A percentile compares a stretch with the other conserved stretches of the same genome.
phyloP scores from a whole-genome alignment of 2,888 invertebrate genomes.

The Philereme transversata region DNA sequence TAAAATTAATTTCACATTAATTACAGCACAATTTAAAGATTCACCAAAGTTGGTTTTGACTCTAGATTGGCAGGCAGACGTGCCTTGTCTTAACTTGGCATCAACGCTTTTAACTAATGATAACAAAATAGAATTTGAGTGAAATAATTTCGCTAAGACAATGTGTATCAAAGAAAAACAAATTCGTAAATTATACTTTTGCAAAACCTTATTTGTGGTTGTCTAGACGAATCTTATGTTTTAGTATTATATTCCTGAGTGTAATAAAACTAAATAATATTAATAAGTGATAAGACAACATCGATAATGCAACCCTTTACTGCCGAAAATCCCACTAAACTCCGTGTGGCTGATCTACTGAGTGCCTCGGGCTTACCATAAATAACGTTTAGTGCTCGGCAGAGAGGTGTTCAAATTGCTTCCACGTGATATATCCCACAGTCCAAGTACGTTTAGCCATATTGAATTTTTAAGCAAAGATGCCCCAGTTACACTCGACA shows the following conservation, averaged over 20 bases:
- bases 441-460: slow-evolving; percentile 72
- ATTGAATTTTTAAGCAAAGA: slow-evolving; percentile 78
- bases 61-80: slow-evolving; percentile 24
- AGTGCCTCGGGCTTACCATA: slow-evolving; percentile 76
- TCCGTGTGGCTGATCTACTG: slow-evolving; percentile 72
- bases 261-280: slow-evolving; percentile 33
- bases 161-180: not conserved
- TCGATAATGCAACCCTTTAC: slow-evolving; percentile 51
- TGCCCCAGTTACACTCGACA: slow-evolving; percentile 43
- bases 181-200: not conserved
- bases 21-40: slow-evolving; percentile 30
- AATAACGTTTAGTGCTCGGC: slow-evolving; percentile 78
- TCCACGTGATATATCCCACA: slow-evolving; percentile 76
- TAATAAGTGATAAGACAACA: slow-evolving; percentile 44
- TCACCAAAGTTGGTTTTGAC: slow-evolving; percentile 26
- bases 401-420: slow-evolving; percentile 81
- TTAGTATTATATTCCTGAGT: not conserved
- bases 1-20: slow-evolving; percentile 37
- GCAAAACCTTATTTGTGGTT: too few species aligned
- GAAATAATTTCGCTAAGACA: not conserved
- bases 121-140: not conserved
- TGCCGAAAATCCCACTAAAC: slow-evolving; percentile 70
- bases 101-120: not conserved
- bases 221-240: too few species aligned
- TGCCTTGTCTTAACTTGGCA: slow-evolving; percentile 14